These are phyloP conservation scores for Girardinus metallicus DNA, from an alignment of 2,797 vertebrate genomes.

Conservation along the genomic window DNA sequence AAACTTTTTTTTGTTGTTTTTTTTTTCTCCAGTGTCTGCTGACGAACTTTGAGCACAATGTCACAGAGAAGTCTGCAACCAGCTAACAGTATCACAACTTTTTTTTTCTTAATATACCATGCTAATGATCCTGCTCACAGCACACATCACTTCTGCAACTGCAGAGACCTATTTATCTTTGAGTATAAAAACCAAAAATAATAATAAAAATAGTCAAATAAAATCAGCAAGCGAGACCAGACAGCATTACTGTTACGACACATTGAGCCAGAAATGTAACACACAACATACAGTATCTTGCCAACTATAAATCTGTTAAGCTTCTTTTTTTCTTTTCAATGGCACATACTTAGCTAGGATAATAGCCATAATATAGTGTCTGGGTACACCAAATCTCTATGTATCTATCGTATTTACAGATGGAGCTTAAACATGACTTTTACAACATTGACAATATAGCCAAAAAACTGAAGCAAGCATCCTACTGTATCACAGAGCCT, in stretches of 20 bases:
- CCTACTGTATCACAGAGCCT: slow-evolving; percentile 79
- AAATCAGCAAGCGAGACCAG: slow-evolving; percentile 85
- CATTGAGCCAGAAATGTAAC: slow-evolving; percentile 84
- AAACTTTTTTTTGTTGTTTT: slow-evolving; percentile 67
- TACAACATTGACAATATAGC: slow-evolving; percentile 82
- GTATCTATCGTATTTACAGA: slow-evolving; percentile 85
- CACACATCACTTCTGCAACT: slow-evolving; percentile 80
- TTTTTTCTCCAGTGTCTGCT: slow-evolving; percentile 83
- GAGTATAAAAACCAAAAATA: slow-evolving; percentile 66
- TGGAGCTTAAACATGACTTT: slow-evolving; percentile 82
- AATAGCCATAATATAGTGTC: slow-evolving; percentile 84
- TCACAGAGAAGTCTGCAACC: slow-evolving; percentile 83
- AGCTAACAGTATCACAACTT: slow-evolving; percentile 78
- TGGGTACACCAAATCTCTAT: slow-evolving; percentile 83
- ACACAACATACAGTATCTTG: slow-evolving; percentile 85
- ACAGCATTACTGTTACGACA: slow-evolving; percentile 85
- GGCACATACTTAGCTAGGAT: slow-evolving; percentile 84
- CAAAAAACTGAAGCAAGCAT: slow-evolving; percentile 81
- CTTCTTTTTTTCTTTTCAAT: slow-evolving; percentile 74
- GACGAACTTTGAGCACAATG: slow-evolving; percentile 79
- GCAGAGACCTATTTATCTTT: slow-evolving; percentile 80
- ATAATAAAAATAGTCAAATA: slow-evolving; percentile 55
- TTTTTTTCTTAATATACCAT: slow-evolving; percentile 79
- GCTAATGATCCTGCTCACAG: slow-evolving; percentile 83
- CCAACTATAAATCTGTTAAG: slow-evolving; percentile 81